Conservation (phyloP, 2,113 vertebrate genomes). For the Origma solitaria region DNA sequence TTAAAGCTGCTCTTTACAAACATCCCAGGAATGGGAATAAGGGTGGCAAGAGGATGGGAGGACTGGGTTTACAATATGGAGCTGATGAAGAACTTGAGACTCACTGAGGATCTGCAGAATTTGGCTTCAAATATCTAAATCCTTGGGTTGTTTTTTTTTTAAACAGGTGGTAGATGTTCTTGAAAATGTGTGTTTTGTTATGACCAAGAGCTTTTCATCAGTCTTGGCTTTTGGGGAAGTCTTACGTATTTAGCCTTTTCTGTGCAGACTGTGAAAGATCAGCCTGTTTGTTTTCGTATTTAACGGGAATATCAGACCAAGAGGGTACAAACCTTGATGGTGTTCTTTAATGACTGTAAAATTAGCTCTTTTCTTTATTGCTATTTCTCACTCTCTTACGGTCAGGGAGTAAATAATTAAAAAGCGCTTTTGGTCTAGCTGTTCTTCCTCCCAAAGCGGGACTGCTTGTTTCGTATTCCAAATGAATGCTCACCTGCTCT, state of each 20-base stretch:
- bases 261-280: neutral
- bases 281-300: neutral
- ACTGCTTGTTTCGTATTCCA: neutral
- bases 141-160: neutral
- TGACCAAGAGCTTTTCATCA: slow-evolving; percentile 5
- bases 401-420: slow-evolving; percentile 24
- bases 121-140: neutral
- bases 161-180: neutral
- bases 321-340: neutral
- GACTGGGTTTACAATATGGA: neutral
- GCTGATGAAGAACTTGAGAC: neutral
- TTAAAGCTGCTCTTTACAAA: neutral
- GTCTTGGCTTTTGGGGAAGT: neutral
- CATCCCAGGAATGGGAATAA: neutral
- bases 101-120: neutral
- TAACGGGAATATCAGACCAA: neutral
- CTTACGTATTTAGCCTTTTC: slow-evolving; percentile 16
- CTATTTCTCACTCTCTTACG: neutral
- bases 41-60: fast-evolving
- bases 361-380: slow-evolving; percentile 39
- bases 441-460: neutral
- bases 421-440: neutral
- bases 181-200: neutral
- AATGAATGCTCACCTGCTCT: neutral
- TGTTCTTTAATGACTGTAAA: slow-evolving; percentile 17